These are phyloP conservation scores for Drosophila bipectinata DNA, from an alignment of 1,140 invertebrate genomes.

Conservation along the genomic window DNA sequence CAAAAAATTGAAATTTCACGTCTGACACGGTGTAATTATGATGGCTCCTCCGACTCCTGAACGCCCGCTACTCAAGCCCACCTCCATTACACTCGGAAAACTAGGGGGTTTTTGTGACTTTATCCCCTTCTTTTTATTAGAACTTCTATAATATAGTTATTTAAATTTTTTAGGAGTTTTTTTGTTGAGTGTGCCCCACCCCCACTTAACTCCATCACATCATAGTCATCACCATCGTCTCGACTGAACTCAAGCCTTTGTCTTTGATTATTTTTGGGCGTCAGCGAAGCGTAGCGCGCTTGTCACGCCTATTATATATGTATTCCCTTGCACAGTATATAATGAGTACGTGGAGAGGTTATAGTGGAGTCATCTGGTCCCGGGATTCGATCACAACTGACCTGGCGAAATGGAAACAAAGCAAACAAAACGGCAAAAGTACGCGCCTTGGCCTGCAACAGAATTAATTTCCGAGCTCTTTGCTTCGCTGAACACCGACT, in stretches of 20 bases:
- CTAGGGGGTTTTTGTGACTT: background rate
- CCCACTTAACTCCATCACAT: conserved; percentile 47
- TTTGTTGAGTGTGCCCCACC: conserved; percentile 8
- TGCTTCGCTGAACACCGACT: conserved; percentile 66
- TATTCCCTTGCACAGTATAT: conserved; percentile 5
- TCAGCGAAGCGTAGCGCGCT: conserved; percentile 76
- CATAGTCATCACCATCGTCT: conserved; percentile 55
- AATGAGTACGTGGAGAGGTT: conserved; percentile 44
- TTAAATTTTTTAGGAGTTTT: background rate
- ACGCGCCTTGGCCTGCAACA: conserved; percentile 59
- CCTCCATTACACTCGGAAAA: conserved; percentile 17
- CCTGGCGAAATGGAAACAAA: conserved; percentile 75
- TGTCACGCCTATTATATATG: conserved; percentile 78
- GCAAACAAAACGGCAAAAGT: conserved; percentile 72
- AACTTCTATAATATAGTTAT: no score
- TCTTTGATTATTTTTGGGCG: conserved; percentile 81
- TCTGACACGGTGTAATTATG: conserved; percentile 73
- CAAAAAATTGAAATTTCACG: conserved; percentile 57
- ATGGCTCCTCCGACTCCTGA: conserved; percentile 42
- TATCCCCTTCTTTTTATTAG: no score
- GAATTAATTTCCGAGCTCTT: conserved; percentile 68
- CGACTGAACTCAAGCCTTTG: conserved; percentile 56
- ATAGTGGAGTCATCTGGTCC: conserved; percentile 63
- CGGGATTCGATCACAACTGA: conserved; percentile 67
- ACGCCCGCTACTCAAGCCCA: conserved; percentile 48